Evolutionary conservation across 1,140 invertebrate genomes (phyloP).

Genomic region (Drosophila ogumai): DNA sequence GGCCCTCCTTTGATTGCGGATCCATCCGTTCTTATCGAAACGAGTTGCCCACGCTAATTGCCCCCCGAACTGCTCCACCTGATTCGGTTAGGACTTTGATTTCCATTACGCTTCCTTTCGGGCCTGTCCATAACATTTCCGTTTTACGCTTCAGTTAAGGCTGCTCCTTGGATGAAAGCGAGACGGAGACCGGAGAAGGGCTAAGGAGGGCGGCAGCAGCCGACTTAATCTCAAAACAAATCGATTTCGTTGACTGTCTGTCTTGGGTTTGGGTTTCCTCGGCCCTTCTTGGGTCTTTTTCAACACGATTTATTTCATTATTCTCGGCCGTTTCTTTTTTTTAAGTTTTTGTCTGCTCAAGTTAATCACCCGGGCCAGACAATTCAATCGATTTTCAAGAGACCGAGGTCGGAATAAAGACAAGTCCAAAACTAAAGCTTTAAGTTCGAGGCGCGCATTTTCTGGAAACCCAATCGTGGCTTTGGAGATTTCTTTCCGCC

Average conservation of each 20-base stretch:
- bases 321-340: conserved; percentile 38
- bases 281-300: conserved; percentile 55
- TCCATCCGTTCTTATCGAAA: conserved; percentile 54
- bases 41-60: conserved; percentile 55
- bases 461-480: conserved; percentile 48
- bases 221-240: conserved; percentile 84
- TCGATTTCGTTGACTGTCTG: conserved; percentile 77
- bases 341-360: conserved; percentile 55
- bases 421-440: conserved; percentile 50
- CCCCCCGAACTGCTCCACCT: conserved; percentile 32
- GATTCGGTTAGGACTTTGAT: conserved; percentile 65
- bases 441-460: conserved; percentile 30
- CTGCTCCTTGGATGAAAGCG: conserved; percentile 20
- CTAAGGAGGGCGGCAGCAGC: conserved; percentile 49
- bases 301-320: conserved; percentile 84
- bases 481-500: conserved; percentile 8
- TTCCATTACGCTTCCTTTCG: conserved; percentile 70
- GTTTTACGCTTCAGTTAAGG: conserved; percentile 67
- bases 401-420: conserved; percentile 6
- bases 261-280: conserved; percentile 21
- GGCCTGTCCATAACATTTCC: conserved; percentile 71
- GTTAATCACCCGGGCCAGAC: conserved; percentile 76
- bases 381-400: conserved; percentile 75
- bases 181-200: neutral
- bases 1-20: conserved; percentile 60